Evolutionary conservation across 2,113 vertebrate genomes (phyloP).

Genomic region (Mugil cephalus): DNA sequence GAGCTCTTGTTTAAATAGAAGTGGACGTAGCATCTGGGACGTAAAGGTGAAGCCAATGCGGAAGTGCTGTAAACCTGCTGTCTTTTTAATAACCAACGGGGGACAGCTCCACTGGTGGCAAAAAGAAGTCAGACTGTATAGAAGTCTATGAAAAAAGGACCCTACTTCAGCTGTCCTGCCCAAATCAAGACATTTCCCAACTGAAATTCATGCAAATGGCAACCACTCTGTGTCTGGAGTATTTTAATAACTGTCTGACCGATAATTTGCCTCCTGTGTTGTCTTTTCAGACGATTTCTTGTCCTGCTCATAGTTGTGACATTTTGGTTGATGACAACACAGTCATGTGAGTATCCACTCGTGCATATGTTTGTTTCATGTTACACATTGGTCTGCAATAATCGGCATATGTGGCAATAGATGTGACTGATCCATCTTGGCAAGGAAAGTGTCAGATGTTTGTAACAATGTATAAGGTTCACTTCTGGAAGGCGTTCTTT

Average conservation of each 20-base stretch:
- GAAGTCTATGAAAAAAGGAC: too few species aligned
- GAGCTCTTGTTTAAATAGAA: background rate
- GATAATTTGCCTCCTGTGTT: slow-evolving; percentile 46
- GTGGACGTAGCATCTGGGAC: too few species aligned
- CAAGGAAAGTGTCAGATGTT: background rate
- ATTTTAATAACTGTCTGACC: background rate
- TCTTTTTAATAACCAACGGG: too few species aligned
- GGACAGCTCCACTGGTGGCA: too few species aligned
- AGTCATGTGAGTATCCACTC: slow-evolving; percentile 94
- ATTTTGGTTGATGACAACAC: slow-evolving; percentile 99
- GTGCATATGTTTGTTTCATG: slow-evolving; percentile 15
- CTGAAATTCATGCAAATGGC: background rate
- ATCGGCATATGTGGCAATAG: background rate
- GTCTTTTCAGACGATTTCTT: slow-evolving; percentile 94
- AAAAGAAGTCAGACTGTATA: too few species aligned
- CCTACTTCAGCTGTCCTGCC: too few species aligned
- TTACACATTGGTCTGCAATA: background rate
- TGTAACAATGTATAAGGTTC: too few species aligned
- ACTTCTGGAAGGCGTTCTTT: too few species aligned
- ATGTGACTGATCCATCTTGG: background rate
- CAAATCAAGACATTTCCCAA: too few species aligned
- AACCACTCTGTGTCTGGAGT: background rate
- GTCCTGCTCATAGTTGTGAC: slow-evolving; percentile 99
- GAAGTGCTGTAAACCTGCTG: too few species aligned
- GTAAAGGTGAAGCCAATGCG: too few species aligned